Conservation (phyloP, 2,797 vertebrate genomes). For the Rhabdophis nuchalis region DNA sequence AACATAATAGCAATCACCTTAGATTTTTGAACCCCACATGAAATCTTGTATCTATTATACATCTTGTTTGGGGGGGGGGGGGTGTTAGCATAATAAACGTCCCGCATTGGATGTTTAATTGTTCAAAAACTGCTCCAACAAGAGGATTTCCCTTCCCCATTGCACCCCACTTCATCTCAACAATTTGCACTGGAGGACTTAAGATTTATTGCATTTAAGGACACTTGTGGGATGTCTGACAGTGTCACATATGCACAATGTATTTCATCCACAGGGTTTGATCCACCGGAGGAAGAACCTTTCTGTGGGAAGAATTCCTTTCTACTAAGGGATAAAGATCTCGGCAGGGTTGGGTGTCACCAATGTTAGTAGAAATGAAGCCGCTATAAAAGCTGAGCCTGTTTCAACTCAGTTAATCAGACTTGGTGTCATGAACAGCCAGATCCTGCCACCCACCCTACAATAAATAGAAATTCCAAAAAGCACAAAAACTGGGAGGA, state of each 20-base stretch:
- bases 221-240: neutral
- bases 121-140: neutral
- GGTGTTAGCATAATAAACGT: neutral
- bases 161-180: neutral
- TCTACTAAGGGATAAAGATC: neutral
- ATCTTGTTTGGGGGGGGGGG: neutral
- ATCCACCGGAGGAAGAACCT: neutral
- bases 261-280: neutral
- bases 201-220: no score
- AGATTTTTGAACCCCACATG: neutral
- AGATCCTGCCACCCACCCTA: neutral
- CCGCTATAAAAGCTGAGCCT: neutral
- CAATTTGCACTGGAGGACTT: neutral
- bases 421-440: neutral
- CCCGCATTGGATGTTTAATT: neutral
- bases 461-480: neutral
- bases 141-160: neutral
- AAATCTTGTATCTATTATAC: neutral
- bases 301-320: neutral
- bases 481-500: neutral
- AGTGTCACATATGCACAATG: neutral
- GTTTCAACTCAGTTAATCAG: constrained; percentile 1
- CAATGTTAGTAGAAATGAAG: neutral
- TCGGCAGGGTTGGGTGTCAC: neutral
- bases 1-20: neutral